These are phyloP conservation scores for Trissonchulus latispiculum DNA, from an alignment of 2,888 invertebrate genomes.

Conservation along the genomic window DNA sequence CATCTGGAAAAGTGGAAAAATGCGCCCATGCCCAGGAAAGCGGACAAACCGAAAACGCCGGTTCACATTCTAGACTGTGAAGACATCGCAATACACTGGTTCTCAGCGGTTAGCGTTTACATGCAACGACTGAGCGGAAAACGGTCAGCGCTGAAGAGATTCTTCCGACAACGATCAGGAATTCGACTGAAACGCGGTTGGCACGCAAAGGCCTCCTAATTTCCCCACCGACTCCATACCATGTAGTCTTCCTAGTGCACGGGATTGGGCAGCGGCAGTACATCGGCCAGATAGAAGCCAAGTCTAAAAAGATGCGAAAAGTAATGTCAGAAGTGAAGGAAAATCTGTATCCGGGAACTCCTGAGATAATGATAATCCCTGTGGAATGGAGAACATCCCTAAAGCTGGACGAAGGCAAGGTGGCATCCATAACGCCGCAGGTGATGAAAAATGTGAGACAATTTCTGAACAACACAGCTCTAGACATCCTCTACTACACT, in stretches of 20 bases:
- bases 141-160: not conserved
- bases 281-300: constrained; percentile 46
- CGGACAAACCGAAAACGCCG: not conserved
- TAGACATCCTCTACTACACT: constrained; percentile 64
- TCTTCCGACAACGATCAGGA: not conserved
- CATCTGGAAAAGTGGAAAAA: not conserved
- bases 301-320: not conserved
- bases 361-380: constrained; percentile 57
- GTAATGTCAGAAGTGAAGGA: constrained; percentile 24
- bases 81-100: not conserved
- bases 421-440: constrained; percentile 59
- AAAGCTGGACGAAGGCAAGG: constrained; percentile 55
- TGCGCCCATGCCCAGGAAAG: not conserved
- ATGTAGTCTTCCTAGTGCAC: constrained; percentile 61
- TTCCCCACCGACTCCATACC: constrained; percentile 57
- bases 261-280: constrained; percentile 63
- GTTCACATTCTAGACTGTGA: not conserved
- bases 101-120: not conserved
- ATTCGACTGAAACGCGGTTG: not conserved
- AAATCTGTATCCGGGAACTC: constrained; percentile 35
- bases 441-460: constrained; percentile 56
- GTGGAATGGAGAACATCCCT: constrained; percentile 60
- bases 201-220: constrained; percentile 45
- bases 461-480: constrained; percentile 58
- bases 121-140: not conserved